Percentiles rank a stretch among this genome's conserved stretches.
Conservation (phyloP, 2,888 invertebrate genomes). For the Ceratothoa steindachneri region DNA sequence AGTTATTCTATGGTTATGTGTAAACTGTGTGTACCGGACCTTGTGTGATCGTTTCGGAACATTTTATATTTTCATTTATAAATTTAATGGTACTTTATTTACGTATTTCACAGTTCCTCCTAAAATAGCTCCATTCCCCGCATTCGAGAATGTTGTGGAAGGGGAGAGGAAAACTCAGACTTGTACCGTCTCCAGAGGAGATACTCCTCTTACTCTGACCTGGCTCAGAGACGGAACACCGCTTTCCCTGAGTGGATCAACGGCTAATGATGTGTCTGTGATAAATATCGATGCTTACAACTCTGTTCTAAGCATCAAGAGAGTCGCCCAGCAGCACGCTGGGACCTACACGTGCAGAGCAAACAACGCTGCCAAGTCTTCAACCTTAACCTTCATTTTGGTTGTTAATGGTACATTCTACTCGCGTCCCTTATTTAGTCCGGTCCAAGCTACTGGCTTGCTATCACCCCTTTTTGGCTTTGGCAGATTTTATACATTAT, state of each 20-base stretch:
- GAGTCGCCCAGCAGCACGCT: slow-evolving; percentile 57
- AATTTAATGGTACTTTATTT: too few relatives aligned
- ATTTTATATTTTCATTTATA: too few relatives aligned
- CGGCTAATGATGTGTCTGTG: slow-evolving; percentile 47
- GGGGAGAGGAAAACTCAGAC: slow-evolving; percentile 54
- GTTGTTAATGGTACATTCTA: slow-evolving; percentile 57
- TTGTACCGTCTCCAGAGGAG: slow-evolving; percentile 57
- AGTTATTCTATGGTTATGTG: too few relatives aligned
- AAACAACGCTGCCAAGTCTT: slow-evolving; percentile 53
- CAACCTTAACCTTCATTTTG: slow-evolving; percentile 51
- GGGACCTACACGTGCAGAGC: slow-evolving; percentile 57
- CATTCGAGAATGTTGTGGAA: slow-evolving; percentile 51
- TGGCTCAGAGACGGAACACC: slow-evolving; percentile 59
- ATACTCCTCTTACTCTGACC: slow-evolving; percentile 55
- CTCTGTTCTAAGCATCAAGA: slow-evolving; percentile 56
- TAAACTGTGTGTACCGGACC: too few relatives aligned
- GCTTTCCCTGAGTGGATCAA: slow-evolving; percentile 54
- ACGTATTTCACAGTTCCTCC: slow-evolving; percentile 53
- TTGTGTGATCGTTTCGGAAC: too few relatives aligned
- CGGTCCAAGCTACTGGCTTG: too few relatives aligned
- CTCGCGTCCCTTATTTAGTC: too few relatives aligned
- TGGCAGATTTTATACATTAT: slow-evolving; percentile 16
- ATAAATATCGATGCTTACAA: slow-evolving; percentile 52
- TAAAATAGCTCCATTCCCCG: slow-evolving; percentile 54
- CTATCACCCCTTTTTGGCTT: too few relatives aligned